Evolutionary conservation across 2,797 vertebrate species (phyloP), one percentile per base, ranked within the genome.

Genomic region (Trachurus trachurus): DNA sequence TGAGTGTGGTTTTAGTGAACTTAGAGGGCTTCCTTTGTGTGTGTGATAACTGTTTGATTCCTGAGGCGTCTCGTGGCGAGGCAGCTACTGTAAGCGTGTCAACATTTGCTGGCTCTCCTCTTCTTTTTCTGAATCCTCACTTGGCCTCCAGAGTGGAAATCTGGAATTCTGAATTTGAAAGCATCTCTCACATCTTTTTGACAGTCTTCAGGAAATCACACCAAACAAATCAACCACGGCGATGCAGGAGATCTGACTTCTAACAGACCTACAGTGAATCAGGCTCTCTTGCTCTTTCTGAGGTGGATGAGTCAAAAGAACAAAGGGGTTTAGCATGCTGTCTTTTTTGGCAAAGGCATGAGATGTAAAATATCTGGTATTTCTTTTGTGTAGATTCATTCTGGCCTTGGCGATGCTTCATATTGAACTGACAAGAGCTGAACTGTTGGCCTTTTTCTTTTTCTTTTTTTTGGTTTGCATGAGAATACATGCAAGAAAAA

Each of bases 181-280:
- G 91, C 68, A 19, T 81, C 84, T 90, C 89, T 93, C 88, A 89
- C 87, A 91, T 94, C 89, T 94, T 82, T 82, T 82, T 93, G 92
- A 93, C 92, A 94, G 91, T 93, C 87, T 91, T 93, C 85, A 92
- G 93, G 92, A 94, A 93, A 94, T 93, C 89, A 88, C 89, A 92
- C 91, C 91, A 90, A 91, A 91, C 91, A 90, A 91, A 94, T 92
- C 88, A 90, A 64, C 74, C 73, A 16, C 83, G 88, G 84, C 88
- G 71, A 88, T 85, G 87, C 85, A 87, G 87, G 85, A 90, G 90
- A 93, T 90, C 92, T 93, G 90, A 89, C 91, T 91, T 89, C 84
- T 83, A 88, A 84, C 81, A 82, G 91, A 81, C 83, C 91, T 72
- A 71, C 84, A 69, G 88, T 90, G 89, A 91, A 92, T 89, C 85